Conservation (phyloP, 2,888 invertebrate genomes). For the Polyommatus icarus region DNA sequence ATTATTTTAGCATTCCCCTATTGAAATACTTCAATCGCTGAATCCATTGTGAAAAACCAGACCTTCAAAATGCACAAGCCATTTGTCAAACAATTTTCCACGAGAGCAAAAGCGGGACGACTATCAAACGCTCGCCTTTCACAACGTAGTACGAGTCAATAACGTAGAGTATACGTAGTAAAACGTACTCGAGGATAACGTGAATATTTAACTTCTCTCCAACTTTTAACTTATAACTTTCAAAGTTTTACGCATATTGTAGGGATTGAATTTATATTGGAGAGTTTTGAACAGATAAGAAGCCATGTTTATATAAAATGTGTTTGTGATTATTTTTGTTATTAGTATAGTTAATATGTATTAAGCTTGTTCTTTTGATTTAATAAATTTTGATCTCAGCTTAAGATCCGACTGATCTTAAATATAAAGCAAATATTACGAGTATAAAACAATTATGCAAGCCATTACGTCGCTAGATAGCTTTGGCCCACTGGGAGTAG, state of each 20-base stretch:
- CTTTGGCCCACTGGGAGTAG: not conserved
- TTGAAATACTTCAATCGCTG: not conserved
- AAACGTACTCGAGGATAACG: not conserved
- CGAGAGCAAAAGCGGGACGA: not conserved
- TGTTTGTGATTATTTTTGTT: not conserved
- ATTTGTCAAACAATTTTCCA: slow-evolving; percentile 1
- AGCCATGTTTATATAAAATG: not conserved
- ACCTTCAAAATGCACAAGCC: not conserved
- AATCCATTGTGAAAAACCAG: not conserved
- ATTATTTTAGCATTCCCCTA: too few relatives aligned
- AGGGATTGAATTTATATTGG: not conserved
- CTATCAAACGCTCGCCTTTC: not conserved
- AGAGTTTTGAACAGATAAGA: not conserved
- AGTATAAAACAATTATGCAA: slow-evolving; percentile 27
- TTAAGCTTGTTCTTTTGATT: too few relatives aligned
- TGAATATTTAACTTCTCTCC: slow-evolving; percentile 17
- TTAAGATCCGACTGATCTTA: too few relatives aligned
- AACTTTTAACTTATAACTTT: slow-evolving; percentile 4
- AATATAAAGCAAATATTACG: not conserved
- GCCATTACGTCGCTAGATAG: slow-evolving; percentile 20
- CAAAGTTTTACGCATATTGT: not conserved
- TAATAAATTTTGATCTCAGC: too few relatives aligned
- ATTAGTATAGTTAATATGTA: not conserved
- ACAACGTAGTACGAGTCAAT: not conserved
- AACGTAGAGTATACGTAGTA: slow-evolving; percentile 18